phyloP scores from a whole-genome alignment of 2,113 vertebrate species.

The Columba livia region DNA sequence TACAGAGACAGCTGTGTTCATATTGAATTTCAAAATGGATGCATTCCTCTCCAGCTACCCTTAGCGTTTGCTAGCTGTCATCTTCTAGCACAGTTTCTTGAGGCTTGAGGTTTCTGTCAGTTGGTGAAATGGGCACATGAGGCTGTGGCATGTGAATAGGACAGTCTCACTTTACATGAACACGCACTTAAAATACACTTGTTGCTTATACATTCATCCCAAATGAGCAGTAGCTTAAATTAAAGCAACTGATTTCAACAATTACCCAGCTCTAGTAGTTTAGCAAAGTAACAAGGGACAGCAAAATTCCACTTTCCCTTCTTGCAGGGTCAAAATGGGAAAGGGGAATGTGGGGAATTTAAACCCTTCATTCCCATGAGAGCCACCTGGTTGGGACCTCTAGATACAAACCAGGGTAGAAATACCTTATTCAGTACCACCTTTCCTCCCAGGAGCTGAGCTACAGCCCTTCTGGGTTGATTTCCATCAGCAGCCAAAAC shows the following conservation, averaged over 20 bases:
- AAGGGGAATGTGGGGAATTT: background rate
- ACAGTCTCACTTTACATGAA: background rate
- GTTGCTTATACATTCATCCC: background rate
- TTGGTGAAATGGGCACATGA: background rate
- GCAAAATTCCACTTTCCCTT: background rate
- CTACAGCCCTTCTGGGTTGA: background rate
- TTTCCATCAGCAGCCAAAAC: background rate
- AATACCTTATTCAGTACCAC: background rate
- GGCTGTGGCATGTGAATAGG: background rate
- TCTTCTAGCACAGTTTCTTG: background rate
- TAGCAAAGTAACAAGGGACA: background rate
- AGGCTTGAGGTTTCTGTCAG: background rate
- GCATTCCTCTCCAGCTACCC: background rate
- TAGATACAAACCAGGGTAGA: background rate
- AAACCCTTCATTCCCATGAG: accelerated
- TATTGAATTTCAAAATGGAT: background rate
- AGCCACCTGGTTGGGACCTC: background rate
- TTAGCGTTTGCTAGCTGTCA: background rate
- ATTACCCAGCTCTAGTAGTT: background rate
- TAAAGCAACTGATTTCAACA: background rate
- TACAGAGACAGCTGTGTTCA: accelerated
- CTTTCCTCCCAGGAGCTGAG: background rate
- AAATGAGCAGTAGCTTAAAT: background rate
- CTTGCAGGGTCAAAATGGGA: background rate
- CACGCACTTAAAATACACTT: background rate